Evolutionary conservation across 2,797 vertebrate genomes (phyloP).

Genomic region (Poeciliopsis paucimaculata): DNA sequence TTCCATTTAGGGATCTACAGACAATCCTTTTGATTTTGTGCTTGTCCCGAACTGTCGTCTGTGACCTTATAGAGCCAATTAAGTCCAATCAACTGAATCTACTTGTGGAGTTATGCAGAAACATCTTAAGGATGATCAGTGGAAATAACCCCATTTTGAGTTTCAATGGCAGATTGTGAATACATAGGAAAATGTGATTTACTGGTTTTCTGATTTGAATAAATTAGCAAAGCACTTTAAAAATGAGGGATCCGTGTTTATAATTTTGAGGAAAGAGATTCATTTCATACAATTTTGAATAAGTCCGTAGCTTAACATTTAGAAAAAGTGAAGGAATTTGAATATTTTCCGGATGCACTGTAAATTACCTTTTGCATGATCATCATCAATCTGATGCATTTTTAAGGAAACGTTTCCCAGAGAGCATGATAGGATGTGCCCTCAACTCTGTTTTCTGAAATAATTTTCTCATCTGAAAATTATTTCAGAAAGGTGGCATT

Average conservation of each 20-base stretch:
- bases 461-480: too few species aligned
- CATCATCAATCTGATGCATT: neutral
- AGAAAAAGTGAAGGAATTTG: neutral
- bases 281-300: neutral
- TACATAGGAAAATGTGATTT: too few species aligned
- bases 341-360: neutral
- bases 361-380: neutral
- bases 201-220: neutral
- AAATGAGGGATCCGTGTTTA: too few species aligned
- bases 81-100: too few species aligned
- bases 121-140: too few species aligned
- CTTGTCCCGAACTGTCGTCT: too few species aligned
- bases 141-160: neutral
- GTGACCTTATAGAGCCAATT: too few species aligned
- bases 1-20: too few species aligned
- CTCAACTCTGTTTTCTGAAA: neutral
- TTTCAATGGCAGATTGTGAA: neutral
- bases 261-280: too few species aligned
- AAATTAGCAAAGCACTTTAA: neutral
- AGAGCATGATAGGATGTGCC: neutral
- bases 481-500: neutral
- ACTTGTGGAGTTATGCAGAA: too few species aligned
- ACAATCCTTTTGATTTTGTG: too few species aligned
- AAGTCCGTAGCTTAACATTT: neutral
- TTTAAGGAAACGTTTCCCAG: neutral